Evolutionary conservation across 2,888 invertebrate genomes (phyloP).

Genomic region (Nephrocerus scutellatus): DNA sequence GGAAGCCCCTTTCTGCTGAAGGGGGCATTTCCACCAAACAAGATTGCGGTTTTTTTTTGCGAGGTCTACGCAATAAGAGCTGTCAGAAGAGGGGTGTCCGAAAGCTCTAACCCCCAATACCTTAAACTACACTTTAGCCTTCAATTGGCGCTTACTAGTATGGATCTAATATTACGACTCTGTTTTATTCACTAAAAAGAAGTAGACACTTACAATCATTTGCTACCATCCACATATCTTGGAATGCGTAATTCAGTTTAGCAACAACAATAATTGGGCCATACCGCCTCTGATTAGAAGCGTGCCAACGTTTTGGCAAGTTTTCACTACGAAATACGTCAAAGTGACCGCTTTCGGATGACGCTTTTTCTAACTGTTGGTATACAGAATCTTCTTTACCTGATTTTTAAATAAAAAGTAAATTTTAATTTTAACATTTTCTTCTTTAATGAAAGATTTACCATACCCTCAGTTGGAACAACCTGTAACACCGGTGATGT

Average conservation of each 20-base stretch:
- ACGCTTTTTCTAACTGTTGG: constrained; percentile 46
- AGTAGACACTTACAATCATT: too few species aligned
- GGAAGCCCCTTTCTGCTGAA: too few species aligned
- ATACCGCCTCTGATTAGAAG: constrained; percentile 53
- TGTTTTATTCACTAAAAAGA: too few species aligned
- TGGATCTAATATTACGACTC: constrained; percentile 26
- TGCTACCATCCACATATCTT: constrained; percentile 49
- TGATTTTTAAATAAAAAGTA: constrained; percentile 30
- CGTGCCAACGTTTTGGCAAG: constrained; percentile 57
- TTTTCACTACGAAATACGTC: constrained; percentile 56
- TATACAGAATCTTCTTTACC: constrained; percentile 50
- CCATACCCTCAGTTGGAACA: constrained; percentile 52
- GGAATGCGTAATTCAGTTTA: constrained; percentile 56
- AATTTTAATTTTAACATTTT: too few species aligned
- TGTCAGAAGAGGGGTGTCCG: too few species aligned
- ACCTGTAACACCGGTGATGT: constrained; percentile 56
- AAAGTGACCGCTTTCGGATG: constrained; percentile 48
- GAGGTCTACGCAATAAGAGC: too few species aligned
- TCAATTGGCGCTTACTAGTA: not conserved
- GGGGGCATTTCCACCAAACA: too few species aligned
- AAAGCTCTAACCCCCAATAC: too few species aligned
- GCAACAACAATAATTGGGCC: constrained; percentile 59
- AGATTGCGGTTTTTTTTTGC: too few species aligned
- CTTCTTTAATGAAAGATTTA: not conserved
- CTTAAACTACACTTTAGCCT: constrained; percentile 13